phyloP scores from a whole-genome alignment of 2,888 invertebrate species.

The Azorinus chamasolen region DNA sequence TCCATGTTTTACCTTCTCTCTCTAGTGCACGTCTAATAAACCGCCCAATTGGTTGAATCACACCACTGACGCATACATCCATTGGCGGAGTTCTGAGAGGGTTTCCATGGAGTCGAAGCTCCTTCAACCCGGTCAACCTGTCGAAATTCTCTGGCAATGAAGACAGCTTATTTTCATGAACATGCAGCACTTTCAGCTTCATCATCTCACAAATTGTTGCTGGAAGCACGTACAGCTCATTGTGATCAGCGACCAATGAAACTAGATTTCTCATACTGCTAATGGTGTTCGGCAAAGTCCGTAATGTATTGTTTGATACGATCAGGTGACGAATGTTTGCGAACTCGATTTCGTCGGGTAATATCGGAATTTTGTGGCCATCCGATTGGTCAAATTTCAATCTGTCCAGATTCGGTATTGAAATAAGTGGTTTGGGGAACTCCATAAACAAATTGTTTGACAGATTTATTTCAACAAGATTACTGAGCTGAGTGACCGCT shows the following conservation, averaged over 20 bases:
- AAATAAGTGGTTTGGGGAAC: constrained; percentile 80
- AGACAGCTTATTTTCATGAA: constrained; percentile 79
- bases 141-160: constrained; percentile 82
- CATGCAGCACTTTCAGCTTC: constrained; percentile 76
- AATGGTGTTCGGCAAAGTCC: constrained; percentile 77
- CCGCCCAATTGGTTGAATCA: constrained; percentile 83
- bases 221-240: constrained; percentile 74
- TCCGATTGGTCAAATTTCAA: constrained; percentile 79
- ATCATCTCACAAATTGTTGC: constrained; percentile 74
- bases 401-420: constrained; percentile 77
- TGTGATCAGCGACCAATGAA: constrained; percentile 78
- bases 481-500: constrained; percentile 93
- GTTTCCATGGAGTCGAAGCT: constrained; percentile 82
- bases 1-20: constrained; percentile 77
- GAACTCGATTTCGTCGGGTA: constrained; percentile 81
- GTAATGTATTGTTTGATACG: constrained; percentile 79
- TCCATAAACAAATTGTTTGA: constrained; percentile 81
- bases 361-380: constrained; percentile 74
- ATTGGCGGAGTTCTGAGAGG: constrained; percentile 83
- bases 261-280: constrained; percentile 77
- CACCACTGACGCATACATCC: constrained; percentile 84
- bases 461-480: constrained; percentile 77
- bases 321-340: constrained; percentile 75
- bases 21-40: constrained; percentile 80
- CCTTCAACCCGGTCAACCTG: constrained; percentile 74